Evolutionary conservation across 2,113 vertebrate species (phyloP), one percentile per base, ranked within the genome.

Genomic region (Cardinalis cardinalis): DNA sequence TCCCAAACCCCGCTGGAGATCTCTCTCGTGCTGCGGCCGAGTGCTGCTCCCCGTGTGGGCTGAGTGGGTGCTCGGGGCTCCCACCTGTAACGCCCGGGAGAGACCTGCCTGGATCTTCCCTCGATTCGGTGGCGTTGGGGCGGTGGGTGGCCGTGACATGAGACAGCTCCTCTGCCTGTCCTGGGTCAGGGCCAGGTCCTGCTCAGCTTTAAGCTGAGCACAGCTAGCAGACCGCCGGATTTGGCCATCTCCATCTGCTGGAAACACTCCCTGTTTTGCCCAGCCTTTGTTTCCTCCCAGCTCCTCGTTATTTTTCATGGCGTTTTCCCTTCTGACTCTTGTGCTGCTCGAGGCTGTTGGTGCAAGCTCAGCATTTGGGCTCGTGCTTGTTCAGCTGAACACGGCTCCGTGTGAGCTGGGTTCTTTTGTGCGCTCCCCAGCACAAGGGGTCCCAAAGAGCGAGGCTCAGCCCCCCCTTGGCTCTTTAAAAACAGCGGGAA

Each of bases 201-300:
- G 34, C 69, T 78, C 32, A 36, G 58, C 52, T 49, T 64, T 70
- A 28, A 92, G 44, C 31, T 11, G 60, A 74, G 73, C 40, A 12
- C 43, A 24, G 29, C 5, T 18, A 77, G 61, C 65, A 88, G 31
- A 56, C 29, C 0, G 4, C 14, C 1, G 6, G 73, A 64, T 89
- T 56, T 75, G 84, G 29, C 73, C 81, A 38, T 26, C 68, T 89
- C 65, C n/a, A 7, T 83, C 64, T 71, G 76, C 80, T 80, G 52
- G 87, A 84, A 92, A 61, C 7, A 1, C 43, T 83, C 64, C 40
- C 80, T 60, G 16, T 59, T 79, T 87, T 3, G 2, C 85, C n/a
- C 75, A 81, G 81, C 41, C 84, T 93, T 92, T 94, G 90, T 90
- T 92, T 80, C 75, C 80, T 93, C 49, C 28, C 55, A 66, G 71